phyloP scores from a whole-genome alignment of 2,113 vertebrate species.

The Chascanopsetta lugubris region DNA sequence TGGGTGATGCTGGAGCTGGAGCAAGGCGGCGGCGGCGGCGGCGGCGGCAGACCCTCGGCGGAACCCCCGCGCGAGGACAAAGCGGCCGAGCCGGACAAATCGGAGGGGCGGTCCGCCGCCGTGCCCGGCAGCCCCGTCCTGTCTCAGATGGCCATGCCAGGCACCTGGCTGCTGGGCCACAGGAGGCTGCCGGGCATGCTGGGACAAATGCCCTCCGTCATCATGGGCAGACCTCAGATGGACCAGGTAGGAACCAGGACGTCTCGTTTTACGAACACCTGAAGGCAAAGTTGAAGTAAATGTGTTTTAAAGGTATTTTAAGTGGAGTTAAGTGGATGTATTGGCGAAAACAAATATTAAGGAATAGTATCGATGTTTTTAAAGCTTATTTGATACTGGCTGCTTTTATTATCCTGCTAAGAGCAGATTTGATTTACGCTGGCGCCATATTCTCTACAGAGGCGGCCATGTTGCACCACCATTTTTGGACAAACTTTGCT shows the following conservation, averaged over 20 bases:
- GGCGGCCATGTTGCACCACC: too few relatives aligned
- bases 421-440: too few relatives aligned
- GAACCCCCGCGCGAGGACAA: conserved; percentile 79
- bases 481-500: too few relatives aligned
- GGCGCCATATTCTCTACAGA: too few relatives aligned
- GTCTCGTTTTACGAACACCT: conserved; percentile 7
- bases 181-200: conserved; percentile 87
- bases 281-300: conserved; percentile 7
- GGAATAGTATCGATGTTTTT: too few relatives aligned
- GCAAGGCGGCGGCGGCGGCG: conserved; percentile 85
- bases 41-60: conserved; percentile 64
- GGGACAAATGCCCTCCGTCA: conserved; percentile 83
- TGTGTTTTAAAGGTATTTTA: background rate
- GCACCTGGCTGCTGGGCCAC: conserved; percentile 81
- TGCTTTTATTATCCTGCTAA: too few relatives aligned
- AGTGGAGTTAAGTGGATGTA: too few relatives aligned
- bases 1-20: conserved; percentile 98
- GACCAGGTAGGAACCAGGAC: conserved; percentile 84
- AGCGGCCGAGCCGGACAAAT: conserved; percentile 21
- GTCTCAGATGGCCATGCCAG: conserved; percentile 78
- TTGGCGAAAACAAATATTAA: too few relatives aligned
- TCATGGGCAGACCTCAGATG: conserved; percentile 85
- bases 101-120: conserved; percentile 74
- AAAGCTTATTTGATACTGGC: too few relatives aligned
- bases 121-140: conserved; percentile 81